Base-by-base conservation (phyloP, 2,797 vertebrate species). In the Odontamblyopus lacepedii region DNA sequence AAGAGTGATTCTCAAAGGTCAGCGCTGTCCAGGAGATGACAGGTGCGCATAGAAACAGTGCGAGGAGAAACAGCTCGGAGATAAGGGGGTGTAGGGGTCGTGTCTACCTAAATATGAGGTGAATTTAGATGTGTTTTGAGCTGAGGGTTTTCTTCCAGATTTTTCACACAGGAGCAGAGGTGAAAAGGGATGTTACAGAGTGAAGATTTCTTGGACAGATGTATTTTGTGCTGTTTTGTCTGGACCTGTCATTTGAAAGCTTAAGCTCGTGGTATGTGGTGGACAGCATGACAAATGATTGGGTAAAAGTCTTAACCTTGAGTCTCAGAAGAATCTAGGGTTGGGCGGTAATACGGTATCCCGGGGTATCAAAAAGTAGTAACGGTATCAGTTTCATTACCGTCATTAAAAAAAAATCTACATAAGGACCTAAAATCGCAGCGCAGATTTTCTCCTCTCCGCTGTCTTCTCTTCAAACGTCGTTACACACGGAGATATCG, bases 1-100 rank as follows among this genome's bases (percentile, higher is more conserved):
- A 75, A 79, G 76, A 32, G 76, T 78, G 80, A 70, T 70, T 78
- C 78, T 73, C 83, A 89, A 91, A 92, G 90, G 90, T 90, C 89
- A 89, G 72, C 7, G 51, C 78, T 84, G 85, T 85, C 82, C 67
- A 62, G 71, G 56, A 77, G 67, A 84, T 77, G 83, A 88, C 86
- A 86, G 85, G 83, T 85, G 74, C 73, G 74, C 56, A 26, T 51
- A 26, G 48, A 67, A 72, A 38, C 30, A 30, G 73, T 75, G 76
- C 51, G 44, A 60, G 71, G 77, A 53, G 73, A 81, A 79, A 68
- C 65, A 55, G 75, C 74, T 77, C 73, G 67, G 75, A 82, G 85
- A 85, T 85, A 80, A 84, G 82, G 82, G 79, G 78, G 72, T 67
- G 62, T 65, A 32, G 86, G 84, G 86, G 86, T 85, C 81, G 77